Base-by-base conservation (phyloP, 2,888 invertebrate species). In the Phymatocera aterrima region DNA sequence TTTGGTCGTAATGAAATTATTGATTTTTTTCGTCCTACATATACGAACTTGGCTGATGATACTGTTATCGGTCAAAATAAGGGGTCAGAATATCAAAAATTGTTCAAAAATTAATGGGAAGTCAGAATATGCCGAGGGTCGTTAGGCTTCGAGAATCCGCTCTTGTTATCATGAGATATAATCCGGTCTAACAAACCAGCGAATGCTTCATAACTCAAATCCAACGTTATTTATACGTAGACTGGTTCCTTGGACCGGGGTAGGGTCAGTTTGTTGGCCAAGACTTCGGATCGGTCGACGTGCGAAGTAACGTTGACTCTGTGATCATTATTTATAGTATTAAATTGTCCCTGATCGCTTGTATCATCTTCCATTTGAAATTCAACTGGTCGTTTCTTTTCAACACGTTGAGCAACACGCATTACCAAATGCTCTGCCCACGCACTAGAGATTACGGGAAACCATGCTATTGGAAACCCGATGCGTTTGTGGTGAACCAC, bases 271-370 rank as follows among this genome's bases (percentile, higher is more conserved):
- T 51, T 21, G 28, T 72, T 21, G 72, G 21, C 18, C 72, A 48
- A 72, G 34, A 34, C 51, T 51, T 72, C 34, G 15, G 51, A 72
- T 48, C 31, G 48, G 31, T 51, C 51, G 72, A 51, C 31, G 48
- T 24, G 72, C 51, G 48, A 51, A 48, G 72, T 18, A 31, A 37
- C 72, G 48, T 51, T 34, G 72, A 78, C 81, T 81, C 82, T 85
- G 82, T 84, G 85, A 86, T 86, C 84, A 86, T 85, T 86, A 86
- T 86, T 86, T 86, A 86, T 85, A 82, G 84, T 83, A 80, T 80
- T 80, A 82, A 81, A 84, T 85, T 64, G 72, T 82, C 80, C 72
- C 28, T 21, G 51, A 72, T 72, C 72, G 72, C 72, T 10, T 72
- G 51, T 48, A 72, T 72, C 72, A 72, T 31, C 72, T 34, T 51